These are phyloP conservation scores for Benthosema pterotum DNA, from an alignment of 2,797 vertebrate species.

Conservation along the genomic window DNA sequence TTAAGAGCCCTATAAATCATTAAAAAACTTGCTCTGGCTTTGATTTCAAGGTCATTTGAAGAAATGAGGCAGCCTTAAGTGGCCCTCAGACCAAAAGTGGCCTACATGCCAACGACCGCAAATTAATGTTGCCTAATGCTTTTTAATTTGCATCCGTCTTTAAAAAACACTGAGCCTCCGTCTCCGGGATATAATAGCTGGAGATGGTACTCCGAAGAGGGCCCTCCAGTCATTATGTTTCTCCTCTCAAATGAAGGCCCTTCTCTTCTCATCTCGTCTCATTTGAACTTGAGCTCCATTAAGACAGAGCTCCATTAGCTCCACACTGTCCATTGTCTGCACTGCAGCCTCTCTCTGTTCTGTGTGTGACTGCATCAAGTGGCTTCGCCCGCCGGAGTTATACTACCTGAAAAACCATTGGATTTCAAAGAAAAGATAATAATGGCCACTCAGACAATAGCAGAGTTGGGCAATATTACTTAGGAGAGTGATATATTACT, in stretches of 20 bases:
- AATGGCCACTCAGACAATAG: too few relatives aligned
- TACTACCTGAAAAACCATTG: too few relatives aligned
- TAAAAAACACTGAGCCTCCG: conserved; percentile 74
- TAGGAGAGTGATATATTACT: too few relatives aligned
- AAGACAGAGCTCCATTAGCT: conserved; percentile 70
- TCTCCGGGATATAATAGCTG: conserved; percentile 75
- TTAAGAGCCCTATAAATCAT: conserved; percentile 81
- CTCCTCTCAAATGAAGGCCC: conserved; percentile 67
- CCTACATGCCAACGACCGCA: conserved; percentile 76
- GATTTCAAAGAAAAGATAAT: too few relatives aligned
- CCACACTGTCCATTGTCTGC: conserved; percentile 56
- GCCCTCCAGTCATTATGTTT: conserved; percentile 75
- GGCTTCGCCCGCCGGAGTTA: neutral
- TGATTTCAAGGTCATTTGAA: conserved; percentile 81
- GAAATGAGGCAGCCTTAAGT: conserved; percentile 79
- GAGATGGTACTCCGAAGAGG: conserved; percentile 70
- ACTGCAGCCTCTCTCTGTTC: conserved; percentile 30
- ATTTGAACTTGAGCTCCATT: conserved; percentile 73
- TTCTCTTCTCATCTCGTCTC: conserved; percentile 70
- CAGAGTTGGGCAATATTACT: too few relatives aligned
- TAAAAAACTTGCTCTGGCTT: conserved; percentile 80
- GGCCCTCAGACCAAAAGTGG: conserved; percentile 78
- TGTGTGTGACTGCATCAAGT: conserved; percentile 28
- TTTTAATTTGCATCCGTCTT: conserved; percentile 81
- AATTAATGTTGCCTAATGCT: conserved; percentile 80